A percentile compares a stretch with the other conserved stretches of the same genome.
phyloP scores from a whole-genome alignment of 2,113 vertebrate species.

The Phoxinus phoxinus region DNA sequence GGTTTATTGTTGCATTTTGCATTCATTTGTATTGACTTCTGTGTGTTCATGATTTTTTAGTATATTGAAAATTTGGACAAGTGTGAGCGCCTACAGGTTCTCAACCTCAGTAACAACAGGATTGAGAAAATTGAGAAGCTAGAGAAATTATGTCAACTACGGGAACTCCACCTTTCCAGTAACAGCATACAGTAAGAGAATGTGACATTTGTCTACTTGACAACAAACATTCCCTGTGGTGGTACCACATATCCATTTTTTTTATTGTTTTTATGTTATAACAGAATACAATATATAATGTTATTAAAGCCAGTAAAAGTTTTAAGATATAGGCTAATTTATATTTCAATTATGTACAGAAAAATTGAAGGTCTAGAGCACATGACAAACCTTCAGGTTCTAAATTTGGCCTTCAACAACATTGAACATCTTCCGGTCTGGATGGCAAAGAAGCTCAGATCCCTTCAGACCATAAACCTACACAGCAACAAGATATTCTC shows the following conservation, averaged over 20 bases:
- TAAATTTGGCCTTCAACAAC: slow-evolving; percentile 84
- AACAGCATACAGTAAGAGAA: slow-evolving; percentile 78
- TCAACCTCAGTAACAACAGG: slow-evolving; percentile 83
- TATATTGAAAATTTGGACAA: slow-evolving; percentile 89
- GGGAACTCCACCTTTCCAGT: slow-evolving; percentile 83
- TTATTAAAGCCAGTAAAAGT: background rate
- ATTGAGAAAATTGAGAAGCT: slow-evolving; percentile 87
- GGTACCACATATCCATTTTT: background rate
- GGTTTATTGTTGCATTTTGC: background rate
- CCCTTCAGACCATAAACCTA: slow-evolving; percentile 78
- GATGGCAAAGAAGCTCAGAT: slow-evolving; percentile 83
- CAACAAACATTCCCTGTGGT: background rate
- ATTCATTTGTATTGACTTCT: background rate
- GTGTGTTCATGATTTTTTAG: slow-evolving; percentile 65
- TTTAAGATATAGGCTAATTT: background rate
- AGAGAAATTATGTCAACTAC: slow-evolving; percentile 78
- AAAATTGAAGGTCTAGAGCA: slow-evolving; percentile 89
- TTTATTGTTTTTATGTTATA: background rate
- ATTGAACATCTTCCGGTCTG: slow-evolving; percentile 85
- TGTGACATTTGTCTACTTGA: background rate
- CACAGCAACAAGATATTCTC: slow-evolving; percentile 81
- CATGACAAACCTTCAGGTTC: slow-evolving; percentile 80
- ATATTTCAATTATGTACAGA: slow-evolving; percentile 63
- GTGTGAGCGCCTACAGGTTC: slow-evolving; percentile 78
- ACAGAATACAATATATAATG: background rate